Evolutionary conservation across 2,888 invertebrate genomes (phyloP), one percentile per base, ranked within the genome.

Genomic region (Exocentrus adspersus): DNA sequence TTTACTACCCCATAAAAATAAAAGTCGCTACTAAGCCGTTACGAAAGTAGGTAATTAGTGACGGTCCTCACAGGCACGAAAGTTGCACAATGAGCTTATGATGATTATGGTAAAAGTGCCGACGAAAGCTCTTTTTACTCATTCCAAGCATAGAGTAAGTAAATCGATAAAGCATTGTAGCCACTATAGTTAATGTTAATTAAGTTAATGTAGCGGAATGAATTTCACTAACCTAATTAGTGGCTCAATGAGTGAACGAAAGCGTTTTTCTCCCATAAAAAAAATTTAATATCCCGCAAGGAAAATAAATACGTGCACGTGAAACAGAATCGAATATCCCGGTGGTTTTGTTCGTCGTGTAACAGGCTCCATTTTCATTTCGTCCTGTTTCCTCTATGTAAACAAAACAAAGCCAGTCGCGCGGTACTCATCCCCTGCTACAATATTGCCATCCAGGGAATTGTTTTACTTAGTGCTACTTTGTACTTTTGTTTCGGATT

Each of bases 361-460:
- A 37, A 37, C 37, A 5, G 4, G n/a, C 37, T 12, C 30, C 24
- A 20, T 16, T 9, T 20, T 16, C 48, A 58, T 58, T 50, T 17
- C 7, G 50, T 58, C 37, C 58, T 32, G 21, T 58, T 48, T 48
- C 37, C 21, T 58, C 41, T 48, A 12, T 19, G 14, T 41, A 41
- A 50, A 58, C 58, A 58, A 58, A 58, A 28, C 58, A n/a, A n/a
- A n/a, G n/a, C 4, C 12, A 19, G 58, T 32, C 21, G 24, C 50
- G 48, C 41, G 17, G 12, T 50, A 50, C 51, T 53, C 52, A 46
- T 17, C 32, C 21, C 53, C 28, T 45, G 21, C 32, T 46, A 32
- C 53, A 32, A 51, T 59, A 59, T 59, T 59, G 42, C 50, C 50
- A 60, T 32, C 60, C 20, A 32, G 60, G 53, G 60, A 60, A 53